phyloP scores from a whole-genome alignment of 2,888 invertebrate species.

The Ennomos fuscantarius region DNA sequence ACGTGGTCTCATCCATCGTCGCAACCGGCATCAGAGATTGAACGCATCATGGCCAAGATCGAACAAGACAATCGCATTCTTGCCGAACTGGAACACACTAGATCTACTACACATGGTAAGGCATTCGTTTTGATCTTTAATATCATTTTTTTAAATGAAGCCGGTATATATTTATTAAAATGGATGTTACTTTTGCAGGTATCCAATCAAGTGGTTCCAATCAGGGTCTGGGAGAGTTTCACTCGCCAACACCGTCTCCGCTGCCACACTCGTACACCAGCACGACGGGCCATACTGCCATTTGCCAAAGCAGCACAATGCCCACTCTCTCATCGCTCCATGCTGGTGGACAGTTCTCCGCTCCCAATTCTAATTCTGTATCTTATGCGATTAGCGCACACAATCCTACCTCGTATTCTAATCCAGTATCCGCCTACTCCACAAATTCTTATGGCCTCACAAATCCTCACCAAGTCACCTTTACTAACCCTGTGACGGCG shows the following conservation, averaged over 20 bases:
- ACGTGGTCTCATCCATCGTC: constrained; percentile 73
- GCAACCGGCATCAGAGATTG: constrained; percentile 90
- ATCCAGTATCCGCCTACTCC: constrained; percentile 80
- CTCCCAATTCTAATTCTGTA: constrained; percentile 79
- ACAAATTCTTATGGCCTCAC: constrained; percentile 75
- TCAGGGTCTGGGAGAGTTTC: constrained; percentile 88
- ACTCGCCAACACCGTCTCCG: constrained; percentile 86
- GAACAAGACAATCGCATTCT: constrained; percentile 95
- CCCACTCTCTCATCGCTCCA: constrained; percentile 85
- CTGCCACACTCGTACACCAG: constrained; percentile 84
- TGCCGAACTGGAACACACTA: constrained; percentile 94
- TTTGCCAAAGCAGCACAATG: constrained; percentile 88
- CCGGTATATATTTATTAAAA: constrained; percentile 1
- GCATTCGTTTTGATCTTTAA: constrained; percentile 11
- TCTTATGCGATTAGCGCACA: constrained; percentile 81
- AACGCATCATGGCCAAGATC: constrained; percentile 97
- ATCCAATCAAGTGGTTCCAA: constrained; percentile 89
- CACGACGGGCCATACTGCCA: constrained; percentile 71
- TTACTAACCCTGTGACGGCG: constrained; percentile 80
- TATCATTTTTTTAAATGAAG: constrained; percentile 10
- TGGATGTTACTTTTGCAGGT: constrained; percentile 55
- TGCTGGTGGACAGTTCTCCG: constrained; percentile 73
- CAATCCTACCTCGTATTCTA: constrained; percentile 82
- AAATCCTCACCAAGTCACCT: constrained; percentile 81
- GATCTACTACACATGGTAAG: constrained; percentile 88